Percentiles rank a stretch among this genome's conserved stretches.
phyloP scores from a whole-genome alignment of 2,888 invertebrate genomes.

The Apodemia zela region DNA sequence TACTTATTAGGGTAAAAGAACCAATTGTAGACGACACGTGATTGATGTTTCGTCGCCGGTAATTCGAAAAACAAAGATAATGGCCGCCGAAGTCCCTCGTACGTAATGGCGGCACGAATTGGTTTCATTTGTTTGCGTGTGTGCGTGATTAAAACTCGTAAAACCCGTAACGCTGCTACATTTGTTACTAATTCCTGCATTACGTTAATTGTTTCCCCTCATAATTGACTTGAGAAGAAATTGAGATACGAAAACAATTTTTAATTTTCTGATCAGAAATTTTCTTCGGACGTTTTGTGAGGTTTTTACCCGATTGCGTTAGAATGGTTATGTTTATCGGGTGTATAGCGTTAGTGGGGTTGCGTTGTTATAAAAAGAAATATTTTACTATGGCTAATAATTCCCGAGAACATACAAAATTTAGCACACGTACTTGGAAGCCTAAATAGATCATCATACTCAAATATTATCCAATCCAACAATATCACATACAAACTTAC shows the following conservation, averaged over 20 bases:
- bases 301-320: no score
- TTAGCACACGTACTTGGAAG: no score
- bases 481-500: no score
- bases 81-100: conserved; percentile 13
- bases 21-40: conserved; percentile 1
- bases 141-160: conserved; percentile 8
- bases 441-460: no score
- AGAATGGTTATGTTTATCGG: no score
- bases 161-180: not conserved
- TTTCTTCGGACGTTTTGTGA: no score
- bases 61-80: conserved; percentile 16
- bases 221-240: conserved; percentile 1
- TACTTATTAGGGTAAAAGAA: conserved; percentile 1
- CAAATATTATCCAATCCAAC: no score
- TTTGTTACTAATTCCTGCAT: not conserved
- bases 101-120: not conserved
- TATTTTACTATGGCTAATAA: no score
- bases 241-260: not conserved
- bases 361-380: no score
- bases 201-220: conserved; percentile 23
- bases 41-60: conserved; percentile 1
- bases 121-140: conserved; percentile 1
- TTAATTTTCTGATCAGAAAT: not conserved
- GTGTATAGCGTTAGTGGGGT: no score
- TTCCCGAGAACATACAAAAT: no score